phyloP scores from a whole-genome alignment of 2,797 vertebrate species.

The Tapirus indicus region DNA sequence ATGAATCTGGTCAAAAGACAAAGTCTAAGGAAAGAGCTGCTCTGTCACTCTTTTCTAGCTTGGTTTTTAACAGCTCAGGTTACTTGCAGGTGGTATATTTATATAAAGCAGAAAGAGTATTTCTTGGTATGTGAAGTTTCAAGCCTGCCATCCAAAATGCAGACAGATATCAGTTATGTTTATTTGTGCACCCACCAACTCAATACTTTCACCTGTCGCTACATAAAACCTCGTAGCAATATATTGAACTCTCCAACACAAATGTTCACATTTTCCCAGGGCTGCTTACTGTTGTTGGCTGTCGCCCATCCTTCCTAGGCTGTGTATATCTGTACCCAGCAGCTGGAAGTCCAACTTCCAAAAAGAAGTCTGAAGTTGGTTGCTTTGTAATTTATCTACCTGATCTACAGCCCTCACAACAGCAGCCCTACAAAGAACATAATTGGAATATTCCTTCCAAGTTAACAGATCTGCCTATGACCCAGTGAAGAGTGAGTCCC shows the following conservation, averaged over 20 bases:
- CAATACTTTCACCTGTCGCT: background rate
- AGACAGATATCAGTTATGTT: background rate
- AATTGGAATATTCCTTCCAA: constrained; percentile 40
- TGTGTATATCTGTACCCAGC: background rate
- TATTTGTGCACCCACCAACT: background rate
- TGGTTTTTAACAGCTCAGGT: background rate
- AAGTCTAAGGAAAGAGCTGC: background rate
- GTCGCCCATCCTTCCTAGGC: background rate
- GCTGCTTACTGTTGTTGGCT: background rate
- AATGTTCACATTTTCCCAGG: constrained; percentile 49
- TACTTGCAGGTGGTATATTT: background rate
- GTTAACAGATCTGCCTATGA: constrained; percentile 7
- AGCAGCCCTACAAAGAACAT: background rate
- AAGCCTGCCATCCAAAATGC: background rate
- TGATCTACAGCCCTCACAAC: background rate
- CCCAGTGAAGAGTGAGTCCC: background rate
- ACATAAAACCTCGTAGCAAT: background rate
- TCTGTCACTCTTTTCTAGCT: background rate
- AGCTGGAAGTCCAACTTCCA: background rate
- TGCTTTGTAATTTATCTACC: constrained; percentile 31
- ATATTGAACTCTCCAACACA: background rate
- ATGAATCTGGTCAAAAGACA: background rate
- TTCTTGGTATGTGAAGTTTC: background rate
- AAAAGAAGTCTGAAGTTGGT: constrained; percentile 5
- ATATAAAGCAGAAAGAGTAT: background rate